Base-by-base conservation (phyloP, 37 sponge, comb jelly and placozoan genomes). In the Eunapius fragilis region DNA sequence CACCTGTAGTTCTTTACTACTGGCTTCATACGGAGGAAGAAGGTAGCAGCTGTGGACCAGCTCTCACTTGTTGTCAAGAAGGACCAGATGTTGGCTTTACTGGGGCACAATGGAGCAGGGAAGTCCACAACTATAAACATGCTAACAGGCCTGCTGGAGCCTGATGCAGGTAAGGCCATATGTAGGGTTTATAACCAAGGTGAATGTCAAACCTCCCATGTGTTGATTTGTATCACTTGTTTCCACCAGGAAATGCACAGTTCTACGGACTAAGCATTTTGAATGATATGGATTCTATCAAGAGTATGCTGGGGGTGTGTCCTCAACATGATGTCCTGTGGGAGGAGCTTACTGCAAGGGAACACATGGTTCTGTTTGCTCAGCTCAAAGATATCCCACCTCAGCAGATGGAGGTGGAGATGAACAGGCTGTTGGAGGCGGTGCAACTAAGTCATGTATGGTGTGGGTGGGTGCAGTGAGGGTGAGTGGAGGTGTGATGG, bases 61-160 rank as follows among this genome's bases (percentile, higher is more conserved):
- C 77, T 94, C 12, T 69, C 81, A 0, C 80, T 94, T 33, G 22
- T 23, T 0, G 83, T 84, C 3, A 37, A 80, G 35, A 71, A 94
- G 71, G 67, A 94, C 83, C 82, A 91, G 67, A 88, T 94, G 25
- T 82, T 94, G 0, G 89, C 95, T 23, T 82, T 94, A 25, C 83
- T 94, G 19, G 95, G 95, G 3, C 95, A 94, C 85, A 94, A 94
- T 86, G 95, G 95, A 37, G 95, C 95, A 36, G 95, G 95, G 12
- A 94, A 94, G 87, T 91, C 95, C 14, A 94, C 95, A 49, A 91
- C 91, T 28, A 94, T 94, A 25, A 94, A 94, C 75, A 94, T 94
- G 95, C 82, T 94, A 13, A 94, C 91, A 35, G 94, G 94, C 27
- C 86, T 94, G 41, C 86, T 94, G 24, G 31, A 37, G 14, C 91